Evolutionary conservation across 2,113 vertebrate genomes (phyloP).

Genomic region (Carassius gibelio): DNA sequence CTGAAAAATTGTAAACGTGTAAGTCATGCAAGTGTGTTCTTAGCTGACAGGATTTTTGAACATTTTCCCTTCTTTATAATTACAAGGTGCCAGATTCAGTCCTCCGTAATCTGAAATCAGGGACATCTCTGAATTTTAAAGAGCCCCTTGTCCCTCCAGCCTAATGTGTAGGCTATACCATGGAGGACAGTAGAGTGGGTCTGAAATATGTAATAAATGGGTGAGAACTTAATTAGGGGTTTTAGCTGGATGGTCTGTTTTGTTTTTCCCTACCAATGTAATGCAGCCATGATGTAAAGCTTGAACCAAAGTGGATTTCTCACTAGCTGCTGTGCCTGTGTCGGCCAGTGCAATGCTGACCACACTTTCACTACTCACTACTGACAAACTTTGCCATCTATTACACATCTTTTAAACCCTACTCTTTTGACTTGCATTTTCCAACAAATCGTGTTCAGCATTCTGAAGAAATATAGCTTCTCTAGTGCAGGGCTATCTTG

Average conservation of each 20-base stretch:
- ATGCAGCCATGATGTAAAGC: slow-evolving; percentile 94
- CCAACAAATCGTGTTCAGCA: not conserved
- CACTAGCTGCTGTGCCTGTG: slow-evolving; percentile 97
- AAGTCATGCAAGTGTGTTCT: slow-evolving; percentile 52
- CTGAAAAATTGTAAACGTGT: slow-evolving; percentile 38
- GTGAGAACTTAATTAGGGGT: slow-evolving; percentile 79
- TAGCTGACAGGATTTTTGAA: slow-evolving; percentile 40
- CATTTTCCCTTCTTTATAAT: slow-evolving; percentile 52
- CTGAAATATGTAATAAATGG: slow-evolving; percentile 64
- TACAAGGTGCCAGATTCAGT: slow-evolving; percentile 54
- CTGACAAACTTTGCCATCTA: slow-evolving; percentile 81
- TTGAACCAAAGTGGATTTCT: slow-evolving; percentile 99
- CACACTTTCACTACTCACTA: slow-evolving; percentile 85
- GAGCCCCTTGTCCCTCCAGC: too few relatives aligned
- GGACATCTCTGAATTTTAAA: not conserved
- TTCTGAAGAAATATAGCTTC: slow-evolving; percentile 20
- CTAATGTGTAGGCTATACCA: not conserved
- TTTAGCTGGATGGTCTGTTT: slow-evolving; percentile 67
- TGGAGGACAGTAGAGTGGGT: not conserved
- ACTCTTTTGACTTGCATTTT: not conserved
- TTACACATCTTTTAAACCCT: slow-evolving; percentile 73
- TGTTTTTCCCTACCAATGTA: slow-evolving; percentile 69
- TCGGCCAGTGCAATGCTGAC: slow-evolving; percentile 85
- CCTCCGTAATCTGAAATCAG: not conserved
- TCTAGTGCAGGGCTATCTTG: slow-evolving; percentile 9